A percentile compares a stretch with the other conserved stretches of the same genome.
Evolutionary conservation across 2,113 vertebrate genomes (phyloP).

Genomic region (Perca fluviatilis): DNA sequence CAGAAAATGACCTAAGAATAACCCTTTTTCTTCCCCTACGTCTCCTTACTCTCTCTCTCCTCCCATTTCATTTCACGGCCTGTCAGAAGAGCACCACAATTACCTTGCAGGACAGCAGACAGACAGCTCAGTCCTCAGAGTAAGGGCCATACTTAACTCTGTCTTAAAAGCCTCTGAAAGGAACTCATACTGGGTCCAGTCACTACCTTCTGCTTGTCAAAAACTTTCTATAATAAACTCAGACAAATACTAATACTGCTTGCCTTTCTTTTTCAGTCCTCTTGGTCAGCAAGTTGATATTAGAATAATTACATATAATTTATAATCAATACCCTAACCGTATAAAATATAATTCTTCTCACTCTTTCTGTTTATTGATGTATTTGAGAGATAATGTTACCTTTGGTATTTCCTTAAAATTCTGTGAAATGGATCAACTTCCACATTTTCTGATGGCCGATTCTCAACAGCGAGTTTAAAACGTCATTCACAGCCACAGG

Average conservation of each 20-base stretch:
- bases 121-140: constrained; percentile 38
- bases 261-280: neutral
- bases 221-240: constrained; percentile 33
- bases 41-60: constrained; percentile 22
- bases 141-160: constrained; percentile 40
- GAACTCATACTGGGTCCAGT: constrained; percentile 22
- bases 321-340: neutral
- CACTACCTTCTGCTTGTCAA: constrained; percentile 37
- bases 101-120: constrained; percentile 58
- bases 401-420: neutral
- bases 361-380: neutral
- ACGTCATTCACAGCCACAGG: constrained; percentile 24
- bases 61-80: constrained; percentile 50
- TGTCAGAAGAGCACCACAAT: constrained; percentile 58
- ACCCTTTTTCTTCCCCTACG: constrained; percentile 27
- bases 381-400: neutral
- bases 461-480: constrained; percentile 3
- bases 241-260: constrained; percentile 24
- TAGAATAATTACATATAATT: neutral
- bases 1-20: constrained; percentile 49
- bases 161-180: constrained; percentile 42
- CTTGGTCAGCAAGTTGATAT: neutral
- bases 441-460: neutral
- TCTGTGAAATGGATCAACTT: neutral
- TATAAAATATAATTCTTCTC: neutral